Evolutionary conservation across 2,888 invertebrate genomes (phyloP).

Genomic region (Portevinia maculata): DNA sequence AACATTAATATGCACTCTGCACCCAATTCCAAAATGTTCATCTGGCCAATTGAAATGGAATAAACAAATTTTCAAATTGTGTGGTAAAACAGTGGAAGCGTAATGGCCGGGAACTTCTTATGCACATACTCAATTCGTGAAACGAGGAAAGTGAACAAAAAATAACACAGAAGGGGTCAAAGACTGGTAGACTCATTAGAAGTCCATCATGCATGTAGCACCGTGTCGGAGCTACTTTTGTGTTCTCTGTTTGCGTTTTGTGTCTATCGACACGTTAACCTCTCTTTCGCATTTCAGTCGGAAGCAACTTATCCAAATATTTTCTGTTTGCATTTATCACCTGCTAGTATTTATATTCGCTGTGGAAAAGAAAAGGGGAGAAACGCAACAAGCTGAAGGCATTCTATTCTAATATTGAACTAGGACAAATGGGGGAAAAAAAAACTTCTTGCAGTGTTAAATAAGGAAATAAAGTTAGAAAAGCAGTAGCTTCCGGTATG

Average conservation of each 20-base stretch:
- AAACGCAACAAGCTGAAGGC: not conserved
- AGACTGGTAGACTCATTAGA: conserved; percentile 59
- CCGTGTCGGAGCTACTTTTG: not conserved
- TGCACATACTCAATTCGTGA: conserved; percentile 23
- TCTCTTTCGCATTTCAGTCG: conserved; percentile 13
- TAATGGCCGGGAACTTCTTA: not conserved
- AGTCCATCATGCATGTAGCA: conserved; percentile 36
- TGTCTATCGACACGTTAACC: conserved; percentile 49
- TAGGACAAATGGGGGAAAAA: not conserved
- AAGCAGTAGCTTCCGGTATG: not conserved
- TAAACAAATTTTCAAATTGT: conserved; percentile 63
- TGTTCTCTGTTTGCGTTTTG: conserved; percentile 44
- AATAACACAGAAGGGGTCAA: conserved; percentile 41
- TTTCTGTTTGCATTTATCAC: conserved; percentile 16
- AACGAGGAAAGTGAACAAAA: conserved; percentile 12
- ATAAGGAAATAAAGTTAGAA: not conserved
- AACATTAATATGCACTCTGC: conserved; percentile 22
- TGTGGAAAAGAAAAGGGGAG: not conserved
- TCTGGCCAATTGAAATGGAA: conserved; percentile 17
- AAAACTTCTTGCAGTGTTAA: not conserved
- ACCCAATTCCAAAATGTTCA: conserved; percentile 1
- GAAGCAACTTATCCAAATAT: conserved; percentile 11
- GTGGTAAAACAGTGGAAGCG: not conserved
- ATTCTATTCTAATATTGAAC: not conserved
- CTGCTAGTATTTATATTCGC: not conserved